These are phyloP conservation scores for Neocrepidodera transversa DNA, from an alignment of 2,888 invertebrate species.

Conservation along the genomic window DNA sequence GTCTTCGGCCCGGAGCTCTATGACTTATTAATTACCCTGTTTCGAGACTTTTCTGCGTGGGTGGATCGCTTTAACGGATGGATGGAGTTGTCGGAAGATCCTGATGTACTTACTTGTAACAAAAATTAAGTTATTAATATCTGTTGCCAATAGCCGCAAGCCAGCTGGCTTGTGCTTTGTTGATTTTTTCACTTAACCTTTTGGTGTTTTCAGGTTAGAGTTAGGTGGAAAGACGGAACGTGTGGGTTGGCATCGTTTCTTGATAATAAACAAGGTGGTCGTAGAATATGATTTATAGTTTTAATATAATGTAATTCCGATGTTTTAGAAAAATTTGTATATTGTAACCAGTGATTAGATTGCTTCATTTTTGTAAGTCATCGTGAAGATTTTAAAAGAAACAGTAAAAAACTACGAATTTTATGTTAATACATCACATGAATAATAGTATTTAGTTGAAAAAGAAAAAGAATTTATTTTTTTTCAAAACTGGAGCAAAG, in stretches of 20 bases:
- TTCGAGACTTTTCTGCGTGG: slow-evolving; percentile 21
- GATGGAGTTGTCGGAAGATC: slow-evolving; percentile 21
- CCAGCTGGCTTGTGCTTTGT: slow-evolving; percentile 18
- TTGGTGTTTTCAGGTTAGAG: not conserved
- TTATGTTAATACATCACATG: no score
- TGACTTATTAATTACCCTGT: slow-evolving; percentile 25
- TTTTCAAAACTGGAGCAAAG: no score
- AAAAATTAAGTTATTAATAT: slow-evolving; percentile 31
- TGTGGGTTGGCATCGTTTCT: slow-evolving; percentile 4
- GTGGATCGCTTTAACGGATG: slow-evolving; percentile 14
- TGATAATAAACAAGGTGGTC: not conserved
- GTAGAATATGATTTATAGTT: not conserved
- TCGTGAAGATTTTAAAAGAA: no score
- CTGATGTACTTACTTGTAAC: slow-evolving; percentile 35
- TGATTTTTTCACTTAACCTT: slow-evolving; percentile 7
- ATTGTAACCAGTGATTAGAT: no score
- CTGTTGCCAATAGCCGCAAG: slow-evolving; percentile 13
- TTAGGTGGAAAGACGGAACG: not conserved
- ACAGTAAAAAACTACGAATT: no score
- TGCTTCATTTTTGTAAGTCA: no score
- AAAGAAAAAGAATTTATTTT: no score
- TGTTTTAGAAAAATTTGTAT: no score
- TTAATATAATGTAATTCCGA: no score
- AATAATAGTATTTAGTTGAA: no score
- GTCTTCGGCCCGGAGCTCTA: slow-evolving; percentile 3